Conservation (phyloP, 2,888 invertebrate species). For the Gandaritis pyraliata region DNA sequence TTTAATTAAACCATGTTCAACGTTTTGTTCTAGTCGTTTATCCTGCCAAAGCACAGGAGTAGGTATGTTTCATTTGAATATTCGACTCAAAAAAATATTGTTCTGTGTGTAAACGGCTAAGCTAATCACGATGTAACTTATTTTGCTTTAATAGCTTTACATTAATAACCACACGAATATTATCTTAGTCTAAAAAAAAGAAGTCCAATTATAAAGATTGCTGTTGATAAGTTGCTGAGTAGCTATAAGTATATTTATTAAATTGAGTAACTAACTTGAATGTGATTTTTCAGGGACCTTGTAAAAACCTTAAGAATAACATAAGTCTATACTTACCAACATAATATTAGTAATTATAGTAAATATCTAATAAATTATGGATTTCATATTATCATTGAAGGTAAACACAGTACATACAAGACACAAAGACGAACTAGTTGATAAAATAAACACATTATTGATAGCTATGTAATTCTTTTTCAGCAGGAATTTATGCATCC, state of each 20-base stretch:
- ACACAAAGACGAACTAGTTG: conserved; percentile 40
- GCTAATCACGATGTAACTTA: too few species aligned
- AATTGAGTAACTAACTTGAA: background rate
- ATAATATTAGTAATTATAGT: background rate
- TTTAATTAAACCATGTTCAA: background rate
- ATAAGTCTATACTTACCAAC: background rate
- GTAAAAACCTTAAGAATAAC: background rate
- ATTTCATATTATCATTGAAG: conserved; percentile 6
- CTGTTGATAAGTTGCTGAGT: too few species aligned
- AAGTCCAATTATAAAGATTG: too few species aligned
- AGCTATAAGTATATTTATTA: too few species aligned
- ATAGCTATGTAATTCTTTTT: background rate
- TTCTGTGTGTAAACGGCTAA: too few species aligned
- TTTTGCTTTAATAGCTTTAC: too few species aligned
- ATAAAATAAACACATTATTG: background rate
- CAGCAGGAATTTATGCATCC: background rate
- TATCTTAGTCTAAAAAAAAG: too few species aligned
- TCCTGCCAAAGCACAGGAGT: conserved; percentile 15
- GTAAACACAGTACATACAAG: conserved; percentile 14
- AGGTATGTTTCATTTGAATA: conserved; percentile 8
- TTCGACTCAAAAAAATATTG: too few species aligned
- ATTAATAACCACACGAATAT: too few species aligned
- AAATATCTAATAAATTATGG: conserved; percentile 6
- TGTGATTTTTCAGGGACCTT: conserved; percentile 12
- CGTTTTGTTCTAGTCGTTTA: conserved; percentile 22